Conservation (phyloP, 2,888 invertebrate genomes). For the Dermolepida albohirtum region DNA sequence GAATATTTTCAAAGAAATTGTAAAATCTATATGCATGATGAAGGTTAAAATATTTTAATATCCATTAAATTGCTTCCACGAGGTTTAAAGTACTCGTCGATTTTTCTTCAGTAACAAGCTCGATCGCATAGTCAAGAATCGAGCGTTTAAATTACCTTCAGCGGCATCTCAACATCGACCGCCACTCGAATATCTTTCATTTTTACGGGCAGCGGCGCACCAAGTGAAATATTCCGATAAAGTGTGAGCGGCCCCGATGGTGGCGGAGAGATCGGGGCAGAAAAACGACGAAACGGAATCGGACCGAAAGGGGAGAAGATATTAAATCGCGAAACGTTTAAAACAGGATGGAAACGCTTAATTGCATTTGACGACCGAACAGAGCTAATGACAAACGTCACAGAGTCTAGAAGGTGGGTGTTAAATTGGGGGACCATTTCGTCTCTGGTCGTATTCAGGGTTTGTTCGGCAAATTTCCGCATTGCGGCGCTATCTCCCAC, state of each 20-base stretch:
- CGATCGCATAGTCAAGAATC: constrained; percentile 7
- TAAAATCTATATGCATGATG: too few relatives aligned
- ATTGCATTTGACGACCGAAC: constrained; percentile 17
- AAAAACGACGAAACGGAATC: neutral
- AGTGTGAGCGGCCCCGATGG: neutral
- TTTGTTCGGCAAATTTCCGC: constrained; percentile 29
- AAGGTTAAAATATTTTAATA: constrained; percentile 8
- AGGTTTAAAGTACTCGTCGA: neutral
- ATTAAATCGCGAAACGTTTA: constrained; percentile 16
- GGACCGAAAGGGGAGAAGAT: neutral
- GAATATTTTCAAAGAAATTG: too few relatives aligned
- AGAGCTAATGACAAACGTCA: constrained; percentile 17
- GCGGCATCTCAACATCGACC: neutral
- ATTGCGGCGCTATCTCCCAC: constrained; percentile 33
- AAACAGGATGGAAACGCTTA: constrained; percentile 9
- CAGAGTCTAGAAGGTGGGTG: constrained; percentile 2
- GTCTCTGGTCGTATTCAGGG: constrained; percentile 1
- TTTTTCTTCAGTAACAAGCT: constrained; percentile 9
- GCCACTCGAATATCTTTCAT: constrained; percentile 16
- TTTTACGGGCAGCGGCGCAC: neutral
- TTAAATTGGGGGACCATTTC: constrained; percentile 11
- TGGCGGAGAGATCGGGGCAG: neutral
- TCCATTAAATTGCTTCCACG: constrained; percentile 3
- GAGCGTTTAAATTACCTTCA: constrained; percentile 9
- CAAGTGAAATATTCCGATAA: constrained; percentile 8